These are phyloP conservation scores for Strigamia crassipes DNA, from an alignment of 2,888 invertebrate species.

Conservation along the genomic window DNA sequence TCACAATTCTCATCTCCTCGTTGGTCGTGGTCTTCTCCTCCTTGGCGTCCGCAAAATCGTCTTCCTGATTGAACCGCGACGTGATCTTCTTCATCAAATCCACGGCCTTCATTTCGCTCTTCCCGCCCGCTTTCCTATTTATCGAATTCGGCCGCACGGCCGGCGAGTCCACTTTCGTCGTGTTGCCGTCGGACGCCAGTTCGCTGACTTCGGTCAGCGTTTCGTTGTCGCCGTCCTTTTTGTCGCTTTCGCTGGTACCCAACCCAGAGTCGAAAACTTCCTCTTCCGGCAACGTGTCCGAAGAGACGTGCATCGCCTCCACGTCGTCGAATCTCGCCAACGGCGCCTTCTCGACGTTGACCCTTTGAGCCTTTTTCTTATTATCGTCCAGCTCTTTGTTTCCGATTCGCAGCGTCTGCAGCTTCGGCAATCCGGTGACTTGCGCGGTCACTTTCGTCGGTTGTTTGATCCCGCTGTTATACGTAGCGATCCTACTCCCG, in stretches of 20 bases:
- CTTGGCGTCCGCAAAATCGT: neutral
- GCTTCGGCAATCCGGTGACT: neutral
- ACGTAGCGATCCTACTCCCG: neutral
- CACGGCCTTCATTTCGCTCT: neutral
- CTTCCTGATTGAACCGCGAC: neutral
- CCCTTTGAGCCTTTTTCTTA: neutral
- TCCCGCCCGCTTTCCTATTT: neutral
- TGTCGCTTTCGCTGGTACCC: conserved; percentile 47
- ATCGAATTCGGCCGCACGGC: neutral
- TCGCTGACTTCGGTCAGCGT: conserved; percentile 49
- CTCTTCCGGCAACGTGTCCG: conserved; percentile 44
- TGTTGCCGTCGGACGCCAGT: conserved; percentile 43
- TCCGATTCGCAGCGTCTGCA: too few relatives aligned
- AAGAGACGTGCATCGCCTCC: conserved; percentile 48
- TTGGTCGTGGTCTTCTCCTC: neutral
- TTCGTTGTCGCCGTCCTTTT: conserved; percentile 48
- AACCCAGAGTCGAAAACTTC: conserved; percentile 49
- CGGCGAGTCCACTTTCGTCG: neutral
- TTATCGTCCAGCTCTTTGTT: neutral
- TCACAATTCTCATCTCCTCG: neutral
- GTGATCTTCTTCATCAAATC: neutral
- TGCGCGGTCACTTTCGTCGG: neutral
- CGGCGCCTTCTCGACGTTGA: neutral
- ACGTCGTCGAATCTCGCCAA: conserved; percentile 38
- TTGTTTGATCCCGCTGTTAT: neutral